Evolutionary conservation across 2,888 invertebrate genomes (phyloP).

Genomic region (Smittia aterrima): DNA sequence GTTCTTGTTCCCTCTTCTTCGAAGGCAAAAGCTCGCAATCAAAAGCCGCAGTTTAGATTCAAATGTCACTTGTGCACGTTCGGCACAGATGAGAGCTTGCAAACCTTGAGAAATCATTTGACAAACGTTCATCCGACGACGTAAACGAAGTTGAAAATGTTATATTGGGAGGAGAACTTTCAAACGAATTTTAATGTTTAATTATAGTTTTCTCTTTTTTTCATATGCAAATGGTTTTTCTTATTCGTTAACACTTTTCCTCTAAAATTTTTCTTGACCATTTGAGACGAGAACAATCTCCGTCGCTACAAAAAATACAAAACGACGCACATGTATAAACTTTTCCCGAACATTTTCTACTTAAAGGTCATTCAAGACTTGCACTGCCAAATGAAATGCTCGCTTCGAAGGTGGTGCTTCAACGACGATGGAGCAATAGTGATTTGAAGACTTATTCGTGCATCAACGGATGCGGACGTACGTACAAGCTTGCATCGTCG

Average conservation of each 20-base stretch:
- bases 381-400: constrained; percentile 13
- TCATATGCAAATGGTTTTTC: background rate
- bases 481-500: constrained; percentile 42
- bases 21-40: background rate
- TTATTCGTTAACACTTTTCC: background rate
- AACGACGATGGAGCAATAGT: constrained; percentile 1
- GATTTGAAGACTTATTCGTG: constrained; percentile 37
- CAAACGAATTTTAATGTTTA: background rate
- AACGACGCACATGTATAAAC: background rate
- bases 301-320: too few relatives aligned
- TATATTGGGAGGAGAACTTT: background rate
- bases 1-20: background rate
- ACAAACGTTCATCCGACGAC: constrained; percentile 3
- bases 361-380: constrained; percentile 17
- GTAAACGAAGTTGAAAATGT: background rate
- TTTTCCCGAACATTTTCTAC: constrained; percentile 16
- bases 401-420: background rate
- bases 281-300: too few relatives aligned
- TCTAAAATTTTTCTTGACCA: too few relatives aligned
- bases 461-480: constrained; percentile 43
- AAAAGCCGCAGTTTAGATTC: constrained; percentile 1
- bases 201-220: background rate
- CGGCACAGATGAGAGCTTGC: constrained; percentile 13
- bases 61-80: constrained; percentile 22
- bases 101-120: constrained; percentile 23